Percentiles rank a stretch among this genome's conserved stretches.
Conservation (phyloP, 2,113 vertebrate genomes). For the Gorsachius goisagi region DNA sequence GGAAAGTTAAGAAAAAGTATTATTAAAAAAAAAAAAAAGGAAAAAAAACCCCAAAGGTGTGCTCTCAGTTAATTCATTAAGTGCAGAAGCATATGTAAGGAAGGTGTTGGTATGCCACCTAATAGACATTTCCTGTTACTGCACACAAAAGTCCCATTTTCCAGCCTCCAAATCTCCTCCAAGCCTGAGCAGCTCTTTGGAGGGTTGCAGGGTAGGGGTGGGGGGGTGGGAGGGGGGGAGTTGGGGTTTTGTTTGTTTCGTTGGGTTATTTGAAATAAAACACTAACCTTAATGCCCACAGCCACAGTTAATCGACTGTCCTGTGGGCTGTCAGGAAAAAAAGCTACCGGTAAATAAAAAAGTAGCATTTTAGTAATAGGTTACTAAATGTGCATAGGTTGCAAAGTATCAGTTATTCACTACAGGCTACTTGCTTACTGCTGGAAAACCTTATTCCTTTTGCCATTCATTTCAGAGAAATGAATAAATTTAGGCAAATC, state of each 20-base stretch:
- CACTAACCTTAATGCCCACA: background rate
- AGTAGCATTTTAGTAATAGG: background rate
- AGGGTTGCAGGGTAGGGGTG: background rate
- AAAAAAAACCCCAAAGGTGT: background rate
- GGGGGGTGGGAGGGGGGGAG: background rate
- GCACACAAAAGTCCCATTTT: background rate
- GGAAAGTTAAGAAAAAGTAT: background rate
- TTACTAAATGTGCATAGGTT: background rate
- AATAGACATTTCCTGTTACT: background rate
- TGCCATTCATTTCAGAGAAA: background rate
- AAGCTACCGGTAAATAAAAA: background rate
- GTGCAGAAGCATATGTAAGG: background rate
- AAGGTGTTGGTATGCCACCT: background rate
- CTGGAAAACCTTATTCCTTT: background rate
- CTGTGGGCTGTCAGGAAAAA: background rate
- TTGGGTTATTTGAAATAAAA: background rate
- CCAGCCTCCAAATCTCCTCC: background rate
- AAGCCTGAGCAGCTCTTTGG: background rate
- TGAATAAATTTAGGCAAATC: slow-evolving; percentile 27
- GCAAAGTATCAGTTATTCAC: background rate
- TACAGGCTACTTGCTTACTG: background rate
- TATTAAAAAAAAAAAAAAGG: background rate
- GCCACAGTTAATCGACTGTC: background rate
- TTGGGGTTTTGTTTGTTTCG: background rate
- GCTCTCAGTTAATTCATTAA: background rate